These are phyloP conservation scores for Aphelocoma californica DNA, from an alignment of 2,797 vertebrate genomes.

Conservation along the genomic window DNA sequence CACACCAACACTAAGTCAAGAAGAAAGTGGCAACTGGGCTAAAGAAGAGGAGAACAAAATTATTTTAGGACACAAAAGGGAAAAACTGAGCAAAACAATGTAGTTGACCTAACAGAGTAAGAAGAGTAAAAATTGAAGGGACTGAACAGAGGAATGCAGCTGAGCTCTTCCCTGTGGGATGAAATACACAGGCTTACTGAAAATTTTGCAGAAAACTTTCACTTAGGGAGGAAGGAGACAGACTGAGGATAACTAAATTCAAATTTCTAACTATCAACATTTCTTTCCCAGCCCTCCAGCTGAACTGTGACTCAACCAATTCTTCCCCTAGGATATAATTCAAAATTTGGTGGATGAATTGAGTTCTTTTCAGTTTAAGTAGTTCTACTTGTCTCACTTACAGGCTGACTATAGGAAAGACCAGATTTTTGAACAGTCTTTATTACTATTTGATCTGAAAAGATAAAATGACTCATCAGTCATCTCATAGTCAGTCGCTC, in stretches of 20 bases:
- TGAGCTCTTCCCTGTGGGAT: not conserved
- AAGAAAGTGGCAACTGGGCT: not conserved
- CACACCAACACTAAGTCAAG: not conserved
- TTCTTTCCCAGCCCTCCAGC: not conserved
- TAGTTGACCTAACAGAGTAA: not conserved
- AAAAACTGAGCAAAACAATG: not conserved
- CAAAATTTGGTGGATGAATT: not conserved
- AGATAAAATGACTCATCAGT: not conserved
- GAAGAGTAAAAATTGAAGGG: not conserved
- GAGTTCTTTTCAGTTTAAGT: not conserved
- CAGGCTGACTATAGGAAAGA: not conserved
- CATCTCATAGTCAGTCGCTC: not conserved
- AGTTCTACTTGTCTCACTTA: not conserved
- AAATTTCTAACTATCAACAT: not conserved
- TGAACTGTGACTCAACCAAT: not conserved
- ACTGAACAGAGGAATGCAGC: not conserved
- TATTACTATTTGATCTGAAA: not conserved
- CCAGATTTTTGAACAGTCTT: not conserved
- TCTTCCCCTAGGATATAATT: not conserved
- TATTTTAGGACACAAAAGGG: not conserved
- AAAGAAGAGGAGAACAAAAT: not conserved
- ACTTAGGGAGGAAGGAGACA: not conserved
- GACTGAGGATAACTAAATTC: not conserved
- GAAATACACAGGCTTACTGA: not conserved
- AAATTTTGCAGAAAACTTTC: not conserved